Percentiles rank a stretch among this genome's conserved stretches.
These are phyloP conservation scores for Brenthis hecate DNA, from an alignment of 2,888 invertebrate species.

Conservation along the genomic window DNA sequence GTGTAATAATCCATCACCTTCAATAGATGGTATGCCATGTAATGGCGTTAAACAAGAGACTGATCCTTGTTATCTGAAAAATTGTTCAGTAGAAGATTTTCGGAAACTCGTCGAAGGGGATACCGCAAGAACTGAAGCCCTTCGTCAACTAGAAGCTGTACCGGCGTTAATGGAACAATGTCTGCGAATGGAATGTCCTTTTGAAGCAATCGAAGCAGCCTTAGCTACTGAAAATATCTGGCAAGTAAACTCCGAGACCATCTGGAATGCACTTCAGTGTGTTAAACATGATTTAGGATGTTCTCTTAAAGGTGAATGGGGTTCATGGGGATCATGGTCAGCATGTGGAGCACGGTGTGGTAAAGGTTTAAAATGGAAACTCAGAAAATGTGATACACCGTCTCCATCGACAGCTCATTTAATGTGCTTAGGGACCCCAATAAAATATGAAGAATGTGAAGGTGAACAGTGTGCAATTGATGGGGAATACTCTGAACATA, in stretches of 20 bases:
- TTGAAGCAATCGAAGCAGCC: slow-evolving; percentile 65
- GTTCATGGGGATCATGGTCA: slow-evolving; percentile 69
- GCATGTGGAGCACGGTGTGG: slow-evolving; percentile 72
- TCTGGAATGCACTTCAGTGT: slow-evolving; percentile 78
- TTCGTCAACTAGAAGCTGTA: slow-evolving; percentile 63
- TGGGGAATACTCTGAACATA: slow-evolving; percentile 45
- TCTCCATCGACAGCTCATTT: slow-evolving; percentile 62
- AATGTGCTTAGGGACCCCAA: slow-evolving; percentile 59
- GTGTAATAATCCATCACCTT: slow-evolving; percentile 72
- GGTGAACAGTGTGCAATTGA: slow-evolving; percentile 70
- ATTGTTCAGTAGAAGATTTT: slow-evolving; percentile 70
- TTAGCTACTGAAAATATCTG: slow-evolving; percentile 64
- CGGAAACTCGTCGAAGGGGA: slow-evolving; percentile 62
- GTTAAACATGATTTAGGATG: slow-evolving; percentile 78
- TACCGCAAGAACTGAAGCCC: slow-evolving; percentile 57
- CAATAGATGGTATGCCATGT: slow-evolving; percentile 69
- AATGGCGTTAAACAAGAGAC: slow-evolving; percentile 64
- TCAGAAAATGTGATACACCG: slow-evolving; percentile 67
- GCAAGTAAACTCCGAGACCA: slow-evolving; percentile 64
- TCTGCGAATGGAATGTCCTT: slow-evolving; percentile 69
- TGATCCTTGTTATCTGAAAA: slow-evolving; percentile 64
- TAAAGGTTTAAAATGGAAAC: slow-evolving; percentile 63
- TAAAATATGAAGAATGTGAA: slow-evolving; percentile 61
- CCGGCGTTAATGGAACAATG: slow-evolving; percentile 73
- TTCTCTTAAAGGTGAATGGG: slow-evolving; percentile 71